Base-by-base conservation (phyloP, 2,888 invertebrate species). In the Endotricha flammealis region DNA sequence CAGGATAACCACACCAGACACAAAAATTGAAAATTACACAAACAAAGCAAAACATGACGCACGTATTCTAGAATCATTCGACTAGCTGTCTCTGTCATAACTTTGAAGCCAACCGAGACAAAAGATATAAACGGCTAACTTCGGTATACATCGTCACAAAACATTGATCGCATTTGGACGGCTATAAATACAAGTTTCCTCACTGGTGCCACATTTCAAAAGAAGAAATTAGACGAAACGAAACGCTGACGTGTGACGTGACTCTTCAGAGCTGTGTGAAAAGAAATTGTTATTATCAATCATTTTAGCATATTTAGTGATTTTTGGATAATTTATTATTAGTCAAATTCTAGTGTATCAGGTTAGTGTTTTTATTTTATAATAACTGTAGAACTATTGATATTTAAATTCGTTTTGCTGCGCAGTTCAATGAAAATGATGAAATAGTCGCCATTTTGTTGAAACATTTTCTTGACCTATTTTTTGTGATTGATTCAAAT, bases 321-420 rank as follows among this genome's bases (percentile, higher is more conserved):
- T 6, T 20, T 20, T 28, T 20, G 6, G 6, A 6, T 20, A 6
- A 20, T 6, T 20, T 20, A 4, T 20, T 4, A 3, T 20, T 20
- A 40, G 44, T 41, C 37, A 68, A 64, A 68, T 68, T 67, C 56
- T 55, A 54, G 65, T 68, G 66, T 37, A 45, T 54, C 49, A 46
- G 59, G 67, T 66, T 50, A 66, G 68, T 60, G 17, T 36, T 22
- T 10, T 27, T 43, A 35, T 35, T n/a, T n/a, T n/a, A n/a, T n/a
- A n/a, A n/a, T n/a, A n/a, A n/a, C n/a, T n/a, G n/a, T n/a, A n/a
- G n/a, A n/a, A n/a, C n/a, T 38, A n/a, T 20, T 2, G 22, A 17
- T 12, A 23, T 24, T 20, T 36, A 14, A n/a, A n/a, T 14, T 34
- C 28, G 20, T 24, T 35, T 12, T 14, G 46, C 38, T 56, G 45